These are phyloP conservation scores for Gobio occitaniae DNA, from an alignment of 2,797 vertebrate species.

Conservation along the genomic window DNA sequence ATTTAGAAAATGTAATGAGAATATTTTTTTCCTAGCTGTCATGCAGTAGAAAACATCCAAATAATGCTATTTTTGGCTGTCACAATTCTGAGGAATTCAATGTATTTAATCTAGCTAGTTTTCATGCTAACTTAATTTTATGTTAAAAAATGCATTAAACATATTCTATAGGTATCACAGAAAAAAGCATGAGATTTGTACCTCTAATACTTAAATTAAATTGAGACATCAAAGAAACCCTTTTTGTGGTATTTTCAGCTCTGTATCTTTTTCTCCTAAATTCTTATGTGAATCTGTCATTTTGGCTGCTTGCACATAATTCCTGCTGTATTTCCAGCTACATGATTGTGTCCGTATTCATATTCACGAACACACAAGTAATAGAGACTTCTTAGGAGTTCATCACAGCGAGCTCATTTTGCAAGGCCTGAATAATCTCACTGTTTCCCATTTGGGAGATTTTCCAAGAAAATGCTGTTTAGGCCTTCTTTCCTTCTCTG, in stretches of 20 bases:
- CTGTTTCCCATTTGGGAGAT: constrained; percentile 13
- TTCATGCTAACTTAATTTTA: neutral
- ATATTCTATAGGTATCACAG: neutral
- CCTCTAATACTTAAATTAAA: no score
- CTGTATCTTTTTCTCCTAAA: neutral
- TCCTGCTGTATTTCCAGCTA: neutral
- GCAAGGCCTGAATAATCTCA: constrained; percentile 20
- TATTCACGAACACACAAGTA: neutral
- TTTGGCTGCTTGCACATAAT: neutral
- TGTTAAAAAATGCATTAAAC: neutral
- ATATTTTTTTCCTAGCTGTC: neutral
- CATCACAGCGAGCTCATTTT: constrained; percentile 18
- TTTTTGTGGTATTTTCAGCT: neutral
- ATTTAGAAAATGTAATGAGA: neutral
- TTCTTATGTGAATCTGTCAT: neutral
- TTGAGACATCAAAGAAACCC: neutral
- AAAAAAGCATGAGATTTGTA: neutral
- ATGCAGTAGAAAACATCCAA: neutral
- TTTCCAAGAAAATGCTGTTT: constrained; percentile 15
- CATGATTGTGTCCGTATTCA: neutral
- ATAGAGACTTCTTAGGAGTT: neutral
- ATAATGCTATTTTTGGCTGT: neutral
- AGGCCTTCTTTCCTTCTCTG: constrained; percentile 15
- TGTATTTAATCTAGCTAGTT: neutral
- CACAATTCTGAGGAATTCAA: neutral